Base-by-base conservation (phyloP, 2,888 invertebrate species). In the Parthenolecanium corni region DNA sequence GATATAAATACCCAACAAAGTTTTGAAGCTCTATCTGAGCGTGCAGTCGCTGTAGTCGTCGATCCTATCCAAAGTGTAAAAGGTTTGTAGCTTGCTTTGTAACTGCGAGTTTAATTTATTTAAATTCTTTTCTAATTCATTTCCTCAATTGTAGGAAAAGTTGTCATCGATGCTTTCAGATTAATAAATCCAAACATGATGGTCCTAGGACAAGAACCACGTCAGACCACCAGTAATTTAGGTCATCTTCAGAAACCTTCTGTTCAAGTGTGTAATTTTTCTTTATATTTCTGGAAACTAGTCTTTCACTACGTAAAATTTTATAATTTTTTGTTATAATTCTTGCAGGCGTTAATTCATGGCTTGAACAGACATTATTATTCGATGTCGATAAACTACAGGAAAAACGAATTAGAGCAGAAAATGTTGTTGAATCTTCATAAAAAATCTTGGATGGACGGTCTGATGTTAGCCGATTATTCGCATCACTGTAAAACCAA, bases 1-100 rank as follows among this genome's bases (percentile, higher is more conserved):
- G 98, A 98, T 75, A 97, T 99, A 69, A 98, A 98, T 73, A 99
- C 98, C 3, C 98, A 98, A 74, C 97, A 98, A 75, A 96, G 95
- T 64, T 98, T 98, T 75, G 98, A 98, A 76, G 96, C 97, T 0
- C 78, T 98, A 5, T 95, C 95, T 25, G 97, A 98, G 73, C 79
- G 98, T 71, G 97, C 98, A 24, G 98, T 98, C 0, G 98, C 98
- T 66, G 98, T 98, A 46, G 98, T 98, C 1, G 96, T 99, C 25
- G 98, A 98, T 77, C 98, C 98, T 12, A 98, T 98, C 71, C 98
- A 98, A 73, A 95, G 95, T 62, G 98, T 98, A 2, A 99, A 98
- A 77, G 98, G 98, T 70, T 75, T 42, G n/a, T n/a, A n/a, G 38
- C 3, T 1, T 44, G 31, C 24, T 52, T 53, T 47, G n/a, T 36